Evolutionary conservation across 2,797 vertebrate genomes (phyloP).

Genomic region (Echiichthys vipera): DNA sequence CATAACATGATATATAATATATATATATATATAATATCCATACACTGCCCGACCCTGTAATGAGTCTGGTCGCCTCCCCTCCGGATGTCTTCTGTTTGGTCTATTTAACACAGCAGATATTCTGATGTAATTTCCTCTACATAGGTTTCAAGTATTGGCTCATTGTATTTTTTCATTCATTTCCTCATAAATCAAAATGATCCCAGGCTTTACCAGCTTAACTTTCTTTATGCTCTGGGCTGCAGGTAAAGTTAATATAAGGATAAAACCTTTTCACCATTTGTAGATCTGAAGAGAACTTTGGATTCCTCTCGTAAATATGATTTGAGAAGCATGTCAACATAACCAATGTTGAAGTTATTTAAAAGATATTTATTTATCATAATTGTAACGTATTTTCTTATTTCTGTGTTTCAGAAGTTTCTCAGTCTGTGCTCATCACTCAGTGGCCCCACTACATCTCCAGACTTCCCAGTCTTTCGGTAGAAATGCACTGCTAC

Average conservation of each 20-base stretch:
- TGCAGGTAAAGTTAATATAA: constrained; percentile 47
- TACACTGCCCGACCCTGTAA: too few relatives aligned
- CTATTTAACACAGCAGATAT: background rate
- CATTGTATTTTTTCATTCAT: background rate
- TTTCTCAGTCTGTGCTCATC: constrained; percentile 49
- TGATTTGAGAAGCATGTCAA: background rate
- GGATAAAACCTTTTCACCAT: too few relatives aligned
- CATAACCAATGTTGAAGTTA: background rate
- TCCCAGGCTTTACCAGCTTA: background rate
- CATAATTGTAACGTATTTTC: background rate
- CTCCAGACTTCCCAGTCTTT: background rate
- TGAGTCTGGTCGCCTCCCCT: background rate
- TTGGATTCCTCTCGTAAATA: too few relatives aligned
- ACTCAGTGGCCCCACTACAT: constrained; percentile 56
- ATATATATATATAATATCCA: too few relatives aligned
- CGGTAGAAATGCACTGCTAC: constrained; percentile 49
- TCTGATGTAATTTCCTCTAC: constrained; percentile 36
- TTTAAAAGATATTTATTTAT: background rate
- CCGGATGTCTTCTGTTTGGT: background rate
- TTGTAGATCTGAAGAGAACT: background rate
- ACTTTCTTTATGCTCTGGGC: constrained; percentile 27
- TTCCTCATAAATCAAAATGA: constrained; percentile 35
- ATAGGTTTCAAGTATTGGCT: background rate
- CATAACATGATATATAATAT: too few relatives aligned
- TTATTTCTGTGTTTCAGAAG: constrained; percentile 37